phyloP scores from a whole-genome alignment of 2,888 invertebrate species.

The Phorcus lineatus region DNA sequence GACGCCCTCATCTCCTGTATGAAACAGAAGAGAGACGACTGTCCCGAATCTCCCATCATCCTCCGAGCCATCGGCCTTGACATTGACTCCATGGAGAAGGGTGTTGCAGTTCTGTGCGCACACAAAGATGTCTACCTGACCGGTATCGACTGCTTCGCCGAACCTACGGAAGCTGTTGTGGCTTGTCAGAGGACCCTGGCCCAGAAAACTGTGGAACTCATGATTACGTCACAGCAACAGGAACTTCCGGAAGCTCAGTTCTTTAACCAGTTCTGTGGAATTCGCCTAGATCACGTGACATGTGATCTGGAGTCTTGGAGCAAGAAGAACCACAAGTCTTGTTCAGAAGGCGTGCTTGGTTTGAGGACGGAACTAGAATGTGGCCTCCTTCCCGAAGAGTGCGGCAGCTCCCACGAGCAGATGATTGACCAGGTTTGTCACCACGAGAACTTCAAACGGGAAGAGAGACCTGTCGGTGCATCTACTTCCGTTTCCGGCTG shows the following conservation, averaged over 20 bases:
- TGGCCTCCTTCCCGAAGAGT: constrained; percentile 37
- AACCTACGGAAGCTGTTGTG: constrained; percentile 18
- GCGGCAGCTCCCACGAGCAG: constrained; percentile 25
- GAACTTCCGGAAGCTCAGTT: constrained; percentile 13
- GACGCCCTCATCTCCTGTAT: constrained; percentile 38
- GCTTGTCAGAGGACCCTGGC: constrained; percentile 30
- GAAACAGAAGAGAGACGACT: constrained; percentile 33
- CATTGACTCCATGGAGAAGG: constrained; percentile 41
- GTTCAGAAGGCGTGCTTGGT: constrained; percentile 38
- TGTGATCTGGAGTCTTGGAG: constrained; percentile 43
- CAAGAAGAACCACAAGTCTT: constrained; percentile 40
- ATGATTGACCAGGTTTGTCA: constrained; percentile 16
- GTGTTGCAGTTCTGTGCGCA: constrained; percentile 36
- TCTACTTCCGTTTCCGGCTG: constrained; percentile 12
- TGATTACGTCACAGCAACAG: constrained; percentile 29
- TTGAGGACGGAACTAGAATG: constrained; percentile 47
- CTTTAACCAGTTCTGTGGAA: constrained; percentile 17
- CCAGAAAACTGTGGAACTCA: constrained; percentile 35
- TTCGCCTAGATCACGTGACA: constrained; percentile 31
- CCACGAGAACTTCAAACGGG: constrained; percentile 5
- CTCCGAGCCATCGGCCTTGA: constrained; percentile 37
- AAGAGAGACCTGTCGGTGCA: not conserved
- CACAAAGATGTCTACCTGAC: constrained; percentile 33
- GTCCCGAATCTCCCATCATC: constrained; percentile 39
- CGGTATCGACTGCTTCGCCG: constrained; percentile 23